These are phyloP conservation scores for Conopomorpha cramerella DNA, from an alignment of 1,140 invertebrate genomes.

Conservation along the genomic window DNA sequence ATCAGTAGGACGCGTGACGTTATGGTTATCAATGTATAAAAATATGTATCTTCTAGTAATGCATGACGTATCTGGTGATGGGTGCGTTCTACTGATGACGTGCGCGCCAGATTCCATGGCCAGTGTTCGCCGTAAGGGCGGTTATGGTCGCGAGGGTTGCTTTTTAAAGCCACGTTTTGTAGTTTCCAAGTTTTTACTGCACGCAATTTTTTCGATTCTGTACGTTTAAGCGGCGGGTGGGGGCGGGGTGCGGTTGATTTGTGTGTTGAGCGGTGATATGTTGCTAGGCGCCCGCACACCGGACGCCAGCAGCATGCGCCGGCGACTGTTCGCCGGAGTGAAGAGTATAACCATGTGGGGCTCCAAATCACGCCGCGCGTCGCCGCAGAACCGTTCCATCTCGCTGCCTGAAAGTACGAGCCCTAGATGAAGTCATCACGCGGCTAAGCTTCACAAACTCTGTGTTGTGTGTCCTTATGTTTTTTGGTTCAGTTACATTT, in stretches of 20 bases:
- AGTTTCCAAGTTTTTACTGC: conserved; percentile 44
- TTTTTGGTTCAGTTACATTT: conserved; percentile 32
- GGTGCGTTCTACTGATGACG: too few relatives aligned
- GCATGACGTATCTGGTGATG: too few relatives aligned
- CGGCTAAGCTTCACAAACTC: conserved; percentile 34
- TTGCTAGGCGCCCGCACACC: conserved; percentile 39
- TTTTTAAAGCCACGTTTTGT: conserved; percentile 45
- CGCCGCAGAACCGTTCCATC: conserved; percentile 76
- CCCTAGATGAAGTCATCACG: conserved; percentile 43
- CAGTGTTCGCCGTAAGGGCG: too few relatives aligned
- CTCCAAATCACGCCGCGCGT: conserved; percentile 65
- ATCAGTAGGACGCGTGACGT: too few relatives aligned
- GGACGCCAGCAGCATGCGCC: conserved; percentile 57
- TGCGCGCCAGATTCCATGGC: too few relatives aligned
- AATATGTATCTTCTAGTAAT: too few relatives aligned
- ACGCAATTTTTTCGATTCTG: conserved; percentile 37
- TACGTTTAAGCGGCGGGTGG: conserved; percentile 38
- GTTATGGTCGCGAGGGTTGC: too few relatives aligned
- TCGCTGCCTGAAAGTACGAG: conserved; percentile 81
- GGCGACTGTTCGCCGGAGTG: conserved; percentile 74
- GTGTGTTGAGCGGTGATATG: conserved; percentile 45
- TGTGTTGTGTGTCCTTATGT: conserved; percentile 42
- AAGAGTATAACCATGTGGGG: conserved; percentile 76
- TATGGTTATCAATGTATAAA: too few relatives aligned
- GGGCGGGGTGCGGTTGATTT: conserved; percentile 28